Conservation (phyloP, 2,113 vertebrate genomes). For the Pungitius pungitius region DNA sequence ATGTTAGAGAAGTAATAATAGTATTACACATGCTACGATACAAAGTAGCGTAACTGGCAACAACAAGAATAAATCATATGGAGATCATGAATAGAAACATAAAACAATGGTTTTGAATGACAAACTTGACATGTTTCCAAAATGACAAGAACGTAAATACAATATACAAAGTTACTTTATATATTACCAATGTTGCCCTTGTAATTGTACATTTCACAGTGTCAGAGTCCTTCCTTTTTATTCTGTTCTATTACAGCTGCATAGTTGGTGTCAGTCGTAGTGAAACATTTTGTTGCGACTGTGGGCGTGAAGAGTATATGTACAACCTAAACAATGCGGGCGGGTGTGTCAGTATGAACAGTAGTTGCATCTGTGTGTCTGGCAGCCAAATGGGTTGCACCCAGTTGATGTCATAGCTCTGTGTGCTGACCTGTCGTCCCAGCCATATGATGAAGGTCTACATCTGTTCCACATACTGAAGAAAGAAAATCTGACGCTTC, state of each 20-base stretch:
- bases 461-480: conserved; percentile 54
- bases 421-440: conserved; percentile 22
- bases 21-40: not conserved
- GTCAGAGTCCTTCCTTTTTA: not conserved
- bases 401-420: conserved; percentile 72
- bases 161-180: not conserved
- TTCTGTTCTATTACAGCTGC: not conserved
- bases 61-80: not conserved
- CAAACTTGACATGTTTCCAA: not conserved
- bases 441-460: conserved; percentile 36
- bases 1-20: not conserved
- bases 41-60: not conserved
- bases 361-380: conserved; percentile 71
- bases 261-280: conserved; percentile 3
- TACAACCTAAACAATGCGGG: conserved; percentile 35
- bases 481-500: conserved; percentile 28
- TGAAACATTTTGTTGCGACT: conserved; percentile 20
- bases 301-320: conserved; percentile 20
- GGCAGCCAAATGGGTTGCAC: conserved; percentile 69
- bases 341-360: conserved; percentile 63
- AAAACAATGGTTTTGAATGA: conserved; percentile 1
- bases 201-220: not conserved
- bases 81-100: not conserved
- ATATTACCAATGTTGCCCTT: not conserved
- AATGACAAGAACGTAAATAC: not conserved